Conservation (phyloP, 1,140 invertebrate genomes). For the Cydia strobilella region DNA sequence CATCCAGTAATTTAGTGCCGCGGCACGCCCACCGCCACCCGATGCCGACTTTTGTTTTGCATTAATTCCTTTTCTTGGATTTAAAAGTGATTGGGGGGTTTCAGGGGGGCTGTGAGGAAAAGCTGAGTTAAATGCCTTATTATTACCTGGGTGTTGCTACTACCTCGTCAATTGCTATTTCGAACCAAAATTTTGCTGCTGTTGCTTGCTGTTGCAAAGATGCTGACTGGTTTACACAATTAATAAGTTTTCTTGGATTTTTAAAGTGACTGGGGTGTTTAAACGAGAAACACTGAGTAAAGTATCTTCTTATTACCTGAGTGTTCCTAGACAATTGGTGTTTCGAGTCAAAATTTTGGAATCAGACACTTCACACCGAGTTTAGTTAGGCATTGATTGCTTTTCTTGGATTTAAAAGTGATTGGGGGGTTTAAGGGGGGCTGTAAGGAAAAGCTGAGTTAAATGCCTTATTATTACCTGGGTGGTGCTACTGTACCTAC, state of each 20-base stretch:
- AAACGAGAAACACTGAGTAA: too few species aligned
- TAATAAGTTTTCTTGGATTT: too few species aligned
- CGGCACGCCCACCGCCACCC: constrained; percentile 61
- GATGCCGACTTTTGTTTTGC: constrained; percentile 77
- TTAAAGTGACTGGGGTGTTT: too few species aligned
- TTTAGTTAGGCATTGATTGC: constrained; percentile 79
- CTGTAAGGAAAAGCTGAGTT: not conserved
- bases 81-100: constrained; percentile 45
- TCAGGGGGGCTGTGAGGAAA: not conserved
- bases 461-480: constrained; percentile 9
- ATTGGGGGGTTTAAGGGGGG: constrained; percentile 36
- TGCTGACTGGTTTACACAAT: too few species aligned
- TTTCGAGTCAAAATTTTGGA: too few species aligned
- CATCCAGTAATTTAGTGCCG: constrained; percentile 79
- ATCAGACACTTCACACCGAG: constrained; percentile 60
- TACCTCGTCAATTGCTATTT: too few species aligned
- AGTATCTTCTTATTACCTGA: too few species aligned
- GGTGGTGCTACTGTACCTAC: too few species aligned
- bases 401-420: constrained; percentile 52
- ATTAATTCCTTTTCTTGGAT: constrained; percentile 71
- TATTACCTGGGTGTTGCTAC: not conserved
- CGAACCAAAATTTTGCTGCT: too few species aligned
- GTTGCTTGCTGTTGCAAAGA: too few species aligned
- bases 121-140: not conserved
- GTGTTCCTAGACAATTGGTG: too few species aligned